These are phyloP conservation scores for Pseudomyrmex concolor DNA, from an alignment of 1,140 invertebrate genomes.

Conservation along the genomic window DNA sequence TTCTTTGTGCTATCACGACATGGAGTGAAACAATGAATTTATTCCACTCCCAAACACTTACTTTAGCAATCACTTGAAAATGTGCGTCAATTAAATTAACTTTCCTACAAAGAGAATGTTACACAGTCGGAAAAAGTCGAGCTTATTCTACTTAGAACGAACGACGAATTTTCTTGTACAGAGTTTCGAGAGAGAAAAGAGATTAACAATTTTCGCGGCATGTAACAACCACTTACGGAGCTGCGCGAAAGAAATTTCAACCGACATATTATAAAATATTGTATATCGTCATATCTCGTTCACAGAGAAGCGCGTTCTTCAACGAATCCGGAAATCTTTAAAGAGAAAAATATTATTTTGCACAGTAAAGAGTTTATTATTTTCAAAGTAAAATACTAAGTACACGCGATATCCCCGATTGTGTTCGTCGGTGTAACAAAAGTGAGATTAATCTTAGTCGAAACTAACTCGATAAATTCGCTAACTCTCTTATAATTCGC, in stretches of 20 bases:
- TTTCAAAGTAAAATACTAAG: no score
- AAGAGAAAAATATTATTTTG: not conserved
- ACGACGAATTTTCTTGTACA: not conserved
- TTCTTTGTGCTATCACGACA: conserved; percentile 27
- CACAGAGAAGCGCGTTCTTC: no score
- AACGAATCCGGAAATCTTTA: no score
- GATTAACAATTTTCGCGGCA: conserved; percentile 25
- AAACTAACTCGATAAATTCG: conserved; percentile 24
- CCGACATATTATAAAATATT: not conserved
- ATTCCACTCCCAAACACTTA: conserved; percentile 32
- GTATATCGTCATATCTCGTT: no score
- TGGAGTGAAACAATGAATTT: conserved; percentile 17
- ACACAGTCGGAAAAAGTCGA: conserved; percentile 15
- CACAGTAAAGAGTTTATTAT: not conserved
- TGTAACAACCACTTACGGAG: not conserved
- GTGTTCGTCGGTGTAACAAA: conserved; percentile 4
- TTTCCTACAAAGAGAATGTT: conserved; percentile 20
- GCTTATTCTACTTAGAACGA: conserved; percentile 9
- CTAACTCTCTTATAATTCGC: conserved; percentile 21
- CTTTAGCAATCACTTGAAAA: conserved; percentile 45
- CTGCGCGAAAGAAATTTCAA: not conserved
- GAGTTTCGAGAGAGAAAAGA: not conserved
- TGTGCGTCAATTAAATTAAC: conserved; percentile 40
- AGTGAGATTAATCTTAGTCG: conserved; percentile 7
- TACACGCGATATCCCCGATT: not conserved